Base-by-base conservation (phyloP, 2,888 invertebrate genomes). In the Atethmia centrago region DNA sequence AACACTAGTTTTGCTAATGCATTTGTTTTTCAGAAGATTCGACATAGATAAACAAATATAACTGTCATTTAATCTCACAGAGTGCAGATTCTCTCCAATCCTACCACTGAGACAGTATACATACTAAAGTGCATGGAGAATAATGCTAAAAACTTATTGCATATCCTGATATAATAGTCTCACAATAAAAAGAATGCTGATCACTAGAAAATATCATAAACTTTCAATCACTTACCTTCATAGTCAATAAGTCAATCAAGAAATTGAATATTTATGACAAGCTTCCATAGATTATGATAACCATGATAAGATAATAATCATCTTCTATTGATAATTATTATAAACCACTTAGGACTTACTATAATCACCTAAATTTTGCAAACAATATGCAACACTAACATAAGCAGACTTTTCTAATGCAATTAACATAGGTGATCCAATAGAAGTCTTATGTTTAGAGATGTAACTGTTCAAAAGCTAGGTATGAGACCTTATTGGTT, bases 361-460 rank as follows among this genome's bases (percentile, higher is more conserved):
- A n/a, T 2, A 72, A 28, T 61, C 56, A 49, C 28, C 16, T 31
- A 55, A 16, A 45, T 7, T 51, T 69, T 16, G 49, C 74, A 84
- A 80, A 79, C 64, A 65, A 65, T 31, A 21, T 63, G 67, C 67
- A 59, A 81, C 31, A 66, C 14, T 31, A 45, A 40, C 42, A 31
- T 25, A 55, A 3, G 63, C 49, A 25, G 53, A 42, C 47, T 49
- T 69, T 80, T 76, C 47, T 82, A 80, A 84, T 80, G 76, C 66
- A 80, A 85, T 81, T 75, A 80, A 36, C 68, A 19, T n/a, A 21
- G 0, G n/a, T 51, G 45, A 64, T 66, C 51, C 53, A 74, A 62
- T 66, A 55, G 9, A 40, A 51, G 40, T 59, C 36, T 28, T 36
- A 42, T 42, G 49, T 12, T 64, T 59, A 80, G 42, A 49, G 21